Conservation (phyloP, 2,888 invertebrate species). For the Habrosyne pyritoides region DNA sequence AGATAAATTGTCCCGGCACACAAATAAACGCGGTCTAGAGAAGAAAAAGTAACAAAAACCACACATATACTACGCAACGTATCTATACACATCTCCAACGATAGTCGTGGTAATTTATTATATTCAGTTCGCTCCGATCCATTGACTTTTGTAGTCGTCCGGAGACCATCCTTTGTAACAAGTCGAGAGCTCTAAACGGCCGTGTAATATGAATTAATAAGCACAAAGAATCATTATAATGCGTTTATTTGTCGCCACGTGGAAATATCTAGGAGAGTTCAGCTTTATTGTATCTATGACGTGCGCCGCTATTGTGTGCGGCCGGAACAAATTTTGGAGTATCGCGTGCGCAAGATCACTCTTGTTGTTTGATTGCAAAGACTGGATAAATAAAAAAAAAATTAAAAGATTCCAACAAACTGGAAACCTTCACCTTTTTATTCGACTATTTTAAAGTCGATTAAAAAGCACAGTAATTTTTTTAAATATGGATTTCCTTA, state of each 20-base stretch:
- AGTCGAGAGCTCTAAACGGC: slow-evolving; percentile 75
- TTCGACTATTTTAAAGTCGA: too few species aligned
- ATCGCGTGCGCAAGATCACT: slow-evolving; percentile 70
- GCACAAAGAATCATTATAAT: slow-evolving; percentile 78
- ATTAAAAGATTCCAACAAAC: too few species aligned
- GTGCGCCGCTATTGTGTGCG: slow-evolving; percentile 49
- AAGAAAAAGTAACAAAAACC: slow-evolving; percentile 68
- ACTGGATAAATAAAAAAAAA: slow-evolving; percentile 18
- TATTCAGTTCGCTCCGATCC: slow-evolving; percentile 74
- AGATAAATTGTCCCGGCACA: slow-evolving; percentile 78
- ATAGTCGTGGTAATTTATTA: slow-evolving; percentile 78
- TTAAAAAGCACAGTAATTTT: too few species aligned
- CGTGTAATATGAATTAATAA: slow-evolving; percentile 84
- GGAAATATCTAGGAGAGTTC: slow-evolving; percentile 48
- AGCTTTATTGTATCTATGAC: slow-evolving; percentile 57
- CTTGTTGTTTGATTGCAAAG: slow-evolving; percentile 50
- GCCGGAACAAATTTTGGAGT: slow-evolving; percentile 75
- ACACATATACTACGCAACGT: slow-evolving; percentile 47
- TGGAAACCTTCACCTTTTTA: too few species aligned
- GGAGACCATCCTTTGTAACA: slow-evolving; percentile 73
- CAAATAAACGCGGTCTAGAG: slow-evolving; percentile 71
- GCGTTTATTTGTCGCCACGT: slow-evolving; percentile 74
- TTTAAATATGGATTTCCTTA: too few species aligned
- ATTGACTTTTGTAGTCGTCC: slow-evolving; percentile 77
- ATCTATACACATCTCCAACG: slow-evolving; percentile 63